Evolutionary conservation across 2,797 vertebrate genomes (phyloP).

Genomic region (Arnoldichthys spilopterus): DNA sequence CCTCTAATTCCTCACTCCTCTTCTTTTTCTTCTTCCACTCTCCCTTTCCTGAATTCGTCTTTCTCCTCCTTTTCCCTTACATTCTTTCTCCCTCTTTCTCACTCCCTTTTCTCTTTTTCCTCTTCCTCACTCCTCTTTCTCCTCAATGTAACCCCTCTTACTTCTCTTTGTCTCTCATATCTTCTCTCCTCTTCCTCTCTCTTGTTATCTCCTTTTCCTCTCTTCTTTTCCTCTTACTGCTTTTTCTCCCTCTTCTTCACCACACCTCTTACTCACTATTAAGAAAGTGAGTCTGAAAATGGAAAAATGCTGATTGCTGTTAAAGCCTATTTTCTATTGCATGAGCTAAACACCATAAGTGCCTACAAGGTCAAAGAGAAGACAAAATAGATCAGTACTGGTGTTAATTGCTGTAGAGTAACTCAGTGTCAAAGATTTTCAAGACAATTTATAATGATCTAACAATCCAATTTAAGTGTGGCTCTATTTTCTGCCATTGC

Average conservation of each 20-base stretch:
- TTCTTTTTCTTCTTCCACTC: constrained; percentile 61
- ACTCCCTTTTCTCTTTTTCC: not conserved
- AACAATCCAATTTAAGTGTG: constrained; percentile 7
- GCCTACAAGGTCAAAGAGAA: not conserved
- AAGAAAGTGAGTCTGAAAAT: no score
- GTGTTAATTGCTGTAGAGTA: not conserved
- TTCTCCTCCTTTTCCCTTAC: not conserved
- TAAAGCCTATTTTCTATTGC: no score
- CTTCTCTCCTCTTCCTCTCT: not conserved
- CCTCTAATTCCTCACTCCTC: constrained; percentile 71
- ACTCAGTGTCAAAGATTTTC: no score
- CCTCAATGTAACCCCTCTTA: not conserved
- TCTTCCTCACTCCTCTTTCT: no score
- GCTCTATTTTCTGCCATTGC: not conserved
- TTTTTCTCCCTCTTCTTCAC: not conserved
- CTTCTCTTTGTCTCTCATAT: not conserved
- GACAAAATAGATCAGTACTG: not conserved
- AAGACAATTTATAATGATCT: constrained; percentile 22
- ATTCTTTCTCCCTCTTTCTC: not conserved
- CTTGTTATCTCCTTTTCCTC: not conserved
- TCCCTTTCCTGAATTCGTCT: not conserved
- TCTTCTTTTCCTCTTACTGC: not conserved
- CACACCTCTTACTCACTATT: not conserved
- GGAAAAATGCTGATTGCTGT: no score
- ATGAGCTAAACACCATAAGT: not conserved